Evolutionary conservation across 2,797 vertebrate species (phyloP).

Genomic region (Tenualosa ilisha): DNA sequence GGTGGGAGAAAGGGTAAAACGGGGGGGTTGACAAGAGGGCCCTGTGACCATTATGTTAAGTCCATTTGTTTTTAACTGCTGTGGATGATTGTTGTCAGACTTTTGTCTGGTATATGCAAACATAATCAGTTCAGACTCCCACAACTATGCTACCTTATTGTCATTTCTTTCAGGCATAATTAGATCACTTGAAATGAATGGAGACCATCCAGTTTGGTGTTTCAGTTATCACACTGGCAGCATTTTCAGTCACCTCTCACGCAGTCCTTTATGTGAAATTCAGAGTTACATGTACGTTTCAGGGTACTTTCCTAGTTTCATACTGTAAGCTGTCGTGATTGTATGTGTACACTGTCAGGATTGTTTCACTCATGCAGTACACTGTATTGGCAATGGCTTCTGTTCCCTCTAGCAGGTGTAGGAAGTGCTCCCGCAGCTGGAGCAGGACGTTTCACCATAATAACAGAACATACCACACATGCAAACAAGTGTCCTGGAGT

Average conservation of each 20-base stretch:
- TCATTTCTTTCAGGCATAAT: constrained; percentile 37
- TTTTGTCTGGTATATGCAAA: constrained; percentile 56
- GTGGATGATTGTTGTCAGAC: constrained; percentile 48
- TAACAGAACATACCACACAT: constrained; percentile 10
- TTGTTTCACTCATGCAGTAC: constrained; percentile 9
- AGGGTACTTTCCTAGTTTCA: constrained; percentile 46
- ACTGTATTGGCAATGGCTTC: constrained; percentile 22
- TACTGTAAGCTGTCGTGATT: constrained; percentile 46
- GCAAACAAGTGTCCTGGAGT: constrained; percentile 35
- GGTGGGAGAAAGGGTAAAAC: neutral
- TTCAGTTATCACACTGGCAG: neutral
- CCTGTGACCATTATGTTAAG: constrained; percentile 35
- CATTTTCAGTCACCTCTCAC: neutral
- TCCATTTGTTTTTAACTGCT: constrained; percentile 50
- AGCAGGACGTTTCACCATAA: neutral
- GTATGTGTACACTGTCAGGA: constrained; percentile 33
- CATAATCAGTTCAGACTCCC: constrained; percentile 48
- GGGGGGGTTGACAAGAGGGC: neutral
- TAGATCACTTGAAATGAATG: constrained; percentile 13
- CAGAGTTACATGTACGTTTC: constrained; percentile 40
- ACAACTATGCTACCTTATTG: constrained; percentile 49
- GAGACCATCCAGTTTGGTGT: constrained; percentile 1
- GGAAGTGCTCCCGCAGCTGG: neutral
- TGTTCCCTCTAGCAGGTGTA: constrained; percentile 10
- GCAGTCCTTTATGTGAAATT: constrained; percentile 13